Evolutionary conservation across 2,113 vertebrate species (phyloP), one percentile per base, ranked within the genome.

Genomic region (Oreochromis aureus): DNA sequence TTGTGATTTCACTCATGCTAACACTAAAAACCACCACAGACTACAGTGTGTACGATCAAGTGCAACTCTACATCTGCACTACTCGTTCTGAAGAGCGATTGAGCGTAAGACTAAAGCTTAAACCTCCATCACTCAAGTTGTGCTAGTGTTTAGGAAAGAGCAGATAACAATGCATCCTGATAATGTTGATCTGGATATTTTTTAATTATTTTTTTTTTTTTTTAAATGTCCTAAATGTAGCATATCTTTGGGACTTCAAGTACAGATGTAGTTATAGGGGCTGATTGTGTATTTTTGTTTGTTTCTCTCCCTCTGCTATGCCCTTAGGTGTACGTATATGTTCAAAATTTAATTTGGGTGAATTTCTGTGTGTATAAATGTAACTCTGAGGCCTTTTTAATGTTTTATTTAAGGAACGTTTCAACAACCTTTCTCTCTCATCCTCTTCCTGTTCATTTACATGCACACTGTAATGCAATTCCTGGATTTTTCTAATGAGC

Each of bases 361-460:
- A 90, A 82, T 93, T 78, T 94, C 7, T 89, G 19, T 94, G 92
- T 93, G 82, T 90, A 92, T 95, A 89, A 85, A 59, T 94, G 91
- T 93, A 90, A 89, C 91, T 93, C 63, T 12, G 94, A 95, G 94
- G 95, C 94, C 95, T 96, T 96, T 93, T 84, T 81, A 79, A 89
- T 90, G 92, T 94, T 89, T 92, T 81, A 93, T 93, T 93, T 92
- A 90, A 94, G 54, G 66, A 92, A 59, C 63, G 12, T 82, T 84
- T 93, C 63, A 44, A 15, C 63, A 48, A 15, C 16, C 18, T 82
- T 32, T 55, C 58, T 89, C 41, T 44, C 22, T 78, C 48, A 55
- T 30, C 22, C 16, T 80, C 44, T 51, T 36, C 84, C 11, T n/a
- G 58, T 58, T 41, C 83, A 82, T 90, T 89, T 91, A 84, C 84